These are phyloP conservation scores for Eupithecia exiguata DNA, from an alignment of 2,888 invertebrate genomes.

Conservation along the genomic window DNA sequence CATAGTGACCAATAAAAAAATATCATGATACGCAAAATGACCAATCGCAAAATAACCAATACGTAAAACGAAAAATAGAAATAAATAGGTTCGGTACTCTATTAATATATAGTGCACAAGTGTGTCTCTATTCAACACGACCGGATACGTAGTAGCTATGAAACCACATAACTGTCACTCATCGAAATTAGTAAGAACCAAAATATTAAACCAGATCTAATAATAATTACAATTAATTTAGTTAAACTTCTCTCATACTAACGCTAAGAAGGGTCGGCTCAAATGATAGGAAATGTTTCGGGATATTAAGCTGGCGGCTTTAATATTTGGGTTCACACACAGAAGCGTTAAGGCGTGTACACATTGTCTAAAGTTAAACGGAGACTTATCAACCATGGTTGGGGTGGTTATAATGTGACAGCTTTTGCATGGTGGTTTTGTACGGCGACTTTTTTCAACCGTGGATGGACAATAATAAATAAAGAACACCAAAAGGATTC, in stretches of 20 bases:
- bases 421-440: background rate
- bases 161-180: conserved; percentile 19
- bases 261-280: conserved; percentile 52
- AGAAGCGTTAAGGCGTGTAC: conserved; percentile 34
- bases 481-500: background rate
- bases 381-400: conserved; percentile 5
- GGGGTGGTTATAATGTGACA: background rate
- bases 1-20: no score
- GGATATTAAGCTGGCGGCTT: conserved; percentile 52
- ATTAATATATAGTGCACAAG: no score
- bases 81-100: no score
- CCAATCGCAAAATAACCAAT: no score
- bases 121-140: no score
- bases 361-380: conserved; percentile 26
- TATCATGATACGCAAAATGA: no score
- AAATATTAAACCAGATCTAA: conserved; percentile 36
- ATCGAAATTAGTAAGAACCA: conserved; percentile 33
- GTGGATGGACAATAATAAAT: background rate
- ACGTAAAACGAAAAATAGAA: no score
- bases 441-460: background rate
- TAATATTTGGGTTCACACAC: conserved; percentile 41
- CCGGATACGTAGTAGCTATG: conserved; percentile 3
- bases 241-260: conserved; percentile 52
- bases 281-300: conserved; percentile 59
- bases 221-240: conserved; percentile 58